Base-by-base conservation (phyloP, 2,888 invertebrate species). In the Eustalomyia histrio region DNA sequence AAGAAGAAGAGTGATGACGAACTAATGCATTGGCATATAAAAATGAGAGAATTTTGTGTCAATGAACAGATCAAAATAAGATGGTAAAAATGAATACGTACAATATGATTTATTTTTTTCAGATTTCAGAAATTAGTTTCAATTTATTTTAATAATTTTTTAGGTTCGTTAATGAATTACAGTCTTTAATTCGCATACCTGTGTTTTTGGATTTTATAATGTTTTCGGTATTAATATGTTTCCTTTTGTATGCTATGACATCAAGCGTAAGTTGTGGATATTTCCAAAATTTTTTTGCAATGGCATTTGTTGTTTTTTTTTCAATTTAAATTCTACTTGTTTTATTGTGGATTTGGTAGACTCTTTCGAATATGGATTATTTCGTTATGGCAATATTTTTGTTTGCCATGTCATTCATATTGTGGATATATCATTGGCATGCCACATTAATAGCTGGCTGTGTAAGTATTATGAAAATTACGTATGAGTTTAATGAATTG, bases 141-240 rank as follows among this genome's bases (percentile, higher is more conserved):
- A 8, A 12, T 12, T 39, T 39, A 39, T 39, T 39, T 39, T 10
- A 12, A 39, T 12, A 12, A 12, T 6, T 47, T 47, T 39, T 39
- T 12, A 85, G 85, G 83, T 84, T 84, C 61, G 83, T 85, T 0
- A 24, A 60, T 0, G 84, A 88, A 17, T 72, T 88, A 1, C 83
- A 89, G 24, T 17, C 76, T 0, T 71, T 88, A 0, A 83, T 88
- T 8, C 75, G 84, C 1, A 65, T 89, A 0, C 89, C 89, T 0
- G 88, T 89, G 4, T 86, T 88, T 83, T 83, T 84, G 3, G 89
- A 88, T 57, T 88, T 88, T 7, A 85, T 88, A 0, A 88, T 88
- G 50, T 87, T 87, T 73, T 87, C 88, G 0, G 78, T 89, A 12
- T 79, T 87, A 33, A 87, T 89, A 12, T 88, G 88, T 29, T 89